A percentile compares a stretch with the other conserved stretches of the same genome.
Evolutionary conservation across 2,113 vertebrate species (phyloP).

Genomic region (Crocuta crocuta): DNA sequence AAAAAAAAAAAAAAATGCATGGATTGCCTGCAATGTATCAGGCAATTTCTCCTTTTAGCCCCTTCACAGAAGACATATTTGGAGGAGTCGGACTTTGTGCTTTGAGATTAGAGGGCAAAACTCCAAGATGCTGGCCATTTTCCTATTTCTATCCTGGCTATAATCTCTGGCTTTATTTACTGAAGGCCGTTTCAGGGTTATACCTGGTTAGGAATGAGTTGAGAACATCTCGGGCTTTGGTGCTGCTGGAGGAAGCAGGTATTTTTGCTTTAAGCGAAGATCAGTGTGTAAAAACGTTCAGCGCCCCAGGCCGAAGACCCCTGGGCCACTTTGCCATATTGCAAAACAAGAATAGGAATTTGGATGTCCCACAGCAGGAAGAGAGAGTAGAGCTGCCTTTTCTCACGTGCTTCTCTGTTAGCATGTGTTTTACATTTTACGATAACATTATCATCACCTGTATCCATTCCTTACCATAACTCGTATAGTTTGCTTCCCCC

Average conservation of each 20-base stretch:
- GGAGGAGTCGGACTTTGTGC: background rate
- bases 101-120: background rate
- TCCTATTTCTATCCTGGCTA: background rate
- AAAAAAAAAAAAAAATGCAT: background rate
- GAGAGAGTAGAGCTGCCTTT: background rate
- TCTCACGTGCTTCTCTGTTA: background rate
- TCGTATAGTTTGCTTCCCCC: background rate
- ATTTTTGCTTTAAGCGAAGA: background rate
- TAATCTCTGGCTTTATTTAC: background rate
- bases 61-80: background rate
- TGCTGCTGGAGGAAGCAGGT: background rate
- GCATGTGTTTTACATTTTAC: background rate
- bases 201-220: background rate
- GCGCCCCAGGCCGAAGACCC: background rate
- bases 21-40: background rate
- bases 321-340: accelerated
- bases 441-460: background rate
- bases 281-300: background rate
- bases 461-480: background rate
- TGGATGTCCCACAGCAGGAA: background rate
- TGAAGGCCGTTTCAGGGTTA: background rate
- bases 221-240: background rate
- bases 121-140: background rate
- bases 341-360: background rate
- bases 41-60: background rate